These are phyloP conservation scores for Micromussa lordhowensis DNA, from an alignment of 92 coral and sea anemone genomes.

Conservation along the genomic window DNA sequence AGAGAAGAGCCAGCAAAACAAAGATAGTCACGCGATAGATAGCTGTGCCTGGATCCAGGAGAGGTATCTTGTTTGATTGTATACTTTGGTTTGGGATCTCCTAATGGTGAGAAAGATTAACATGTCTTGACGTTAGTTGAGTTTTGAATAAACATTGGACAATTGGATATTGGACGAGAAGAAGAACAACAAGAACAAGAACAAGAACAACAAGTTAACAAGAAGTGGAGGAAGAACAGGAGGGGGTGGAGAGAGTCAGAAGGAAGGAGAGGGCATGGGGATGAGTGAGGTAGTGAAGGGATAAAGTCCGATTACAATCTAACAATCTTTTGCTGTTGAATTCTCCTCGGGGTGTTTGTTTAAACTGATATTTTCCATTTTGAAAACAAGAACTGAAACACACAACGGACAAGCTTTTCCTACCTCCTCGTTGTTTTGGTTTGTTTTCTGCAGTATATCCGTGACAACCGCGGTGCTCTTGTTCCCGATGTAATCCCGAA, in stretches of 20 bases:
- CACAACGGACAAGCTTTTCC: background rate
- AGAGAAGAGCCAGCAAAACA: conserved; percentile 44
- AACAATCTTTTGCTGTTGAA: too few species aligned
- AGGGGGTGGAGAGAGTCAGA: background rate
- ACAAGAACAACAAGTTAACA: background rate
- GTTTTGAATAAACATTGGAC: too few species aligned
- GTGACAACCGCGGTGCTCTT: conserved; percentile 48
- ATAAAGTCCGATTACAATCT: too few species aligned
- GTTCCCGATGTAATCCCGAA: conserved; percentile 53
- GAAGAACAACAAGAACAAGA: background rate
- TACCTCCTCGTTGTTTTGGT: conserved; percentile 51
- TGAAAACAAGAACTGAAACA: background rate
- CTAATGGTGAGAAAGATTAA: background rate
- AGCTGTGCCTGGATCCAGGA: conserved; percentile 58
- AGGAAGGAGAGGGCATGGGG: background rate
- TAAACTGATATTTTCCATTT: background rate
- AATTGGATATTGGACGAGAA: too few species aligned
- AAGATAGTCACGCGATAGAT: conserved; percentile 52
- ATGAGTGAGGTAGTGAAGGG: too few species aligned
- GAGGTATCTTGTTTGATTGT: conserved; percentile 29
- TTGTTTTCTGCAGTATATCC: conserved; percentile 57
- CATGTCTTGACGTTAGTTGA: too few species aligned
- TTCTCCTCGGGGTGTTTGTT: background rate
- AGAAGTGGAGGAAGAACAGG: background rate
- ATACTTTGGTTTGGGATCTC: background rate